phyloP scores from a whole-genome alignment of 2,113 vertebrate genomes.

The Rousettus leschenaultii region DNA sequence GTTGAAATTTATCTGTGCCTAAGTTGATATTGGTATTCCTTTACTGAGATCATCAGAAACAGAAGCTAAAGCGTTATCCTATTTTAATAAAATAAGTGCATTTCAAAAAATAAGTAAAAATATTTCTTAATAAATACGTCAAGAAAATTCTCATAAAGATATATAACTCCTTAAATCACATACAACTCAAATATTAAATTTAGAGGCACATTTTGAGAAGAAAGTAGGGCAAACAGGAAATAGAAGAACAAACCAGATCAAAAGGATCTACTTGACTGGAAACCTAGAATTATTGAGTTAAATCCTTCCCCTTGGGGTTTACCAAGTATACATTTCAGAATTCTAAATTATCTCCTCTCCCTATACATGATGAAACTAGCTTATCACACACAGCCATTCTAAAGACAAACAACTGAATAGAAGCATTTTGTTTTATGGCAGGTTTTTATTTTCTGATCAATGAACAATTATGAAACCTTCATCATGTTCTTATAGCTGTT shows the following conservation, averaged over 20 bases:
- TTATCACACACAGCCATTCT: neutral
- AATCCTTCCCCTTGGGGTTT: neutral
- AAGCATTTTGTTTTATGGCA: neutral
- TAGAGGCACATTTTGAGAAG: neutral
- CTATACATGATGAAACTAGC: neutral
- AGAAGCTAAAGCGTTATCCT: neutral
- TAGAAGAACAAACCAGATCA: neutral
- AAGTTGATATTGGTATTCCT: neutral
- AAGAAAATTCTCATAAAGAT: neutral
- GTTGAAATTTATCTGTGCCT: neutral
- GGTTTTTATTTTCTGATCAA: neutral
- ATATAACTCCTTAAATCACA: neutral
- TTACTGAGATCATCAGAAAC: neutral
- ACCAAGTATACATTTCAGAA: neutral
- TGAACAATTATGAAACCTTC: neutral
- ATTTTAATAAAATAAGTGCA: neutral
- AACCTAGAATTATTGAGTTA: neutral
- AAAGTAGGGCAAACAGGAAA: neutral
- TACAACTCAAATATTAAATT: neutral
- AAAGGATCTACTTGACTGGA: neutral
- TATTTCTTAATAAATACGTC: neutral
- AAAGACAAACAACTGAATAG: neutral
- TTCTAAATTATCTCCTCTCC: neutral
- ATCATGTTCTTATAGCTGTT: neutral
- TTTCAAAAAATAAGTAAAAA: neutral